Evolutionary conservation across 2,888 invertebrate genomes (phyloP), one percentile per base, ranked within the genome.

Genomic region (Mylabris sibirica): DNA sequence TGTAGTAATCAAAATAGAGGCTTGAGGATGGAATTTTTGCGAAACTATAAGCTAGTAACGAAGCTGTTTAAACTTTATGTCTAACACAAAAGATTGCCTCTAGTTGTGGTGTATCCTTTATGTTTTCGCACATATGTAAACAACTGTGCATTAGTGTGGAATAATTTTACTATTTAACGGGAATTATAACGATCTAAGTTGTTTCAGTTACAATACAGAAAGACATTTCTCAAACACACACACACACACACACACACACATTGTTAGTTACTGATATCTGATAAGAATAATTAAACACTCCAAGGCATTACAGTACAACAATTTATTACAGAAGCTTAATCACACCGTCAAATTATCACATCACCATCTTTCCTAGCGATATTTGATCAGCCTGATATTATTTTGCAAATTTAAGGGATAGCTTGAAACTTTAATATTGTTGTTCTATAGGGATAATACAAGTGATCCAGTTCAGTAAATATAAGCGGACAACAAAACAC

Each of bases 381-480:
- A 44, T 44, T 44, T 44, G 44, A 44, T 44, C 44, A 17, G n/a
- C n/a, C 6, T 17, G 44, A 4, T 44, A 44, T 44, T n/a, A 3
- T 44, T n/a, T 44, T 44, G 44, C 44, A 44, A 44, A 44, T 44
- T 44, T n/a, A 44, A 17, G 44, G 44, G 44, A 44, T 44, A 17
- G 17, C n/a, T 6, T 2, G 44, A 44, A 44, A 44, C 12, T 5
- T 30, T 38, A 1, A 35, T 41, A 41, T 41, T 12, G 17, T n/a
- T n/a, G 30, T 30, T 30, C 5, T 30, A n/a, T 5, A 44, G n/a
- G 44, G 44, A 44, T 17, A 12, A 6, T 44, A 44, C 3, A n/a
- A n/a, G n/a, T 44, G 44, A 17, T n/a, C 44, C 17, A 44, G 17
- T 44, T 44, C 11, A 6, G 44, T 44, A 44, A 17, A 44, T 17